Evolutionary conservation across 2,888 invertebrate species (phyloP).

Genomic region (Nomada flava): DNA sequence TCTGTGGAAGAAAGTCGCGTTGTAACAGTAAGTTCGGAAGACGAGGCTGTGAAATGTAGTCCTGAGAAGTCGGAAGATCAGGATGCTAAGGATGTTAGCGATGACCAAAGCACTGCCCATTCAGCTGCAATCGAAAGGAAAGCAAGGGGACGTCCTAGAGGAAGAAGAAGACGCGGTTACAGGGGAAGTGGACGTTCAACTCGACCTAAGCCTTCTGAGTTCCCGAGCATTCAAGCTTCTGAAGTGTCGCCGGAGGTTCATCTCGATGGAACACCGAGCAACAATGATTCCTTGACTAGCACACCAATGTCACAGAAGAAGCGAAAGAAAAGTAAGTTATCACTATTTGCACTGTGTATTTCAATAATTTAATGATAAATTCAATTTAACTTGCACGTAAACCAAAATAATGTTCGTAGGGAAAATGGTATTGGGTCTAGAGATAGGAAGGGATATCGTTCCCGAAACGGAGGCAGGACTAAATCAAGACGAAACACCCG

Average conservation of each 20-base stretch:
- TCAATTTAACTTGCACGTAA: background rate
- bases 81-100: conserved; percentile 69
- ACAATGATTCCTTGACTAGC: conserved; percentile 45
- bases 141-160: conserved; percentile 68
- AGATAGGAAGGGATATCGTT: conserved; percentile 82
- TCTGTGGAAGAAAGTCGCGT: conserved; percentile 81
- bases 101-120: conserved; percentile 59
- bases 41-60: conserved; percentile 71
- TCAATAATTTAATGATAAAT: background rate
- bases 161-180: conserved; percentile 72
- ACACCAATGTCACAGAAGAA: conserved; percentile 70
- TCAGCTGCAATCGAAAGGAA: conserved; percentile 65
- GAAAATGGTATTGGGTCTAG: conserved; percentile 85
- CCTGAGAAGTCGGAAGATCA: conserved; percentile 63
- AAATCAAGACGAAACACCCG: conserved; percentile 85
- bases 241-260: conserved; percentile 55
- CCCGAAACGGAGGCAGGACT: conserved; percentile 54
- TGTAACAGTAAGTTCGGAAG: conserved; percentile 78
- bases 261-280: conserved; percentile 43
- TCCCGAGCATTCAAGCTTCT: conserved; percentile 35
- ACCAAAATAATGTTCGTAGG: conserved; percentile 69
- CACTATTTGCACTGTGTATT: too few relatives aligned
- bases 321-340: conserved; percentile 74
- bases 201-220: conserved; percentile 62
- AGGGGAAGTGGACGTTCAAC: conserved; percentile 60